A percentile compares a stretch with the other conserved stretches of the same genome.
Evolutionary conservation across 2,113 vertebrate genomes (phyloP).

Genomic region (Trichomycterus rosablanca): DNA sequence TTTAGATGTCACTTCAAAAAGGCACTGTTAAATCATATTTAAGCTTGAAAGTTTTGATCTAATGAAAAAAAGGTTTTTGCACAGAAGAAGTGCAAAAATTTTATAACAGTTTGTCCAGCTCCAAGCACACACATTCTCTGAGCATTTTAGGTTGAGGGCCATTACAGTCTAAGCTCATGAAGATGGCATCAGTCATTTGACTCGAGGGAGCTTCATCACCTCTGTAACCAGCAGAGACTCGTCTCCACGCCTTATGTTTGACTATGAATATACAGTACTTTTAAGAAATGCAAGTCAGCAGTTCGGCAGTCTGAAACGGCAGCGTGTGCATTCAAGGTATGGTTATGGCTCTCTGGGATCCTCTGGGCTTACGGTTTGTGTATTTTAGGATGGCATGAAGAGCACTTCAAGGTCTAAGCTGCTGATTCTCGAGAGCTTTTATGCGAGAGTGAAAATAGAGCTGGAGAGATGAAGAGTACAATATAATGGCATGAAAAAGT

Average conservation of each 20-base stretch:
- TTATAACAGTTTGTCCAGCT: too few relatives aligned
- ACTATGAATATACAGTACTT: not conserved
- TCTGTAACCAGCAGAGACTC: slow-evolving; percentile 3
- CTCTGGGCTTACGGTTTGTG: not conserved
- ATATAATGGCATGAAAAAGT: slow-evolving; percentile 9
- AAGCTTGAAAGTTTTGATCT: too few relatives aligned
- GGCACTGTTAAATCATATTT: too few relatives aligned
- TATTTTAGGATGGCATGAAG: not conserved
- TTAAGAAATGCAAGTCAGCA: slow-evolving; percentile 13
- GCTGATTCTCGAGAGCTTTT: slow-evolving; percentile 33
- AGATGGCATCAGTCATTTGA: slow-evolving; percentile 19
- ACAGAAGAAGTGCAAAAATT: too few relatives aligned
- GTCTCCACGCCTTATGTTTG: slow-evolving; percentile 18
- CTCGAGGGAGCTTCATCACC: slow-evolving; percentile 19
- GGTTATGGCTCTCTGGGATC: not conserved
- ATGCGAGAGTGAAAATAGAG: slow-evolving; percentile 35
- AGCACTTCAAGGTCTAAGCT: not conserved
- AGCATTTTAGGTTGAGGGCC: slow-evolving; percentile 15
- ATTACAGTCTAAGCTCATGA: slow-evolving; percentile 16
- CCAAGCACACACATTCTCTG: not conserved
- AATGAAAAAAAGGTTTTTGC: too few relatives aligned
- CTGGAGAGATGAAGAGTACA: slow-evolving; percentile 27
- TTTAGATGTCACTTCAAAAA: too few relatives aligned
- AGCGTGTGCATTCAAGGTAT: not conserved
- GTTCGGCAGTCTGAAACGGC: not conserved